phyloP scores from a whole-genome alignment of 1,140 invertebrate genomes.

The Drosophila tropicalis region DNA sequence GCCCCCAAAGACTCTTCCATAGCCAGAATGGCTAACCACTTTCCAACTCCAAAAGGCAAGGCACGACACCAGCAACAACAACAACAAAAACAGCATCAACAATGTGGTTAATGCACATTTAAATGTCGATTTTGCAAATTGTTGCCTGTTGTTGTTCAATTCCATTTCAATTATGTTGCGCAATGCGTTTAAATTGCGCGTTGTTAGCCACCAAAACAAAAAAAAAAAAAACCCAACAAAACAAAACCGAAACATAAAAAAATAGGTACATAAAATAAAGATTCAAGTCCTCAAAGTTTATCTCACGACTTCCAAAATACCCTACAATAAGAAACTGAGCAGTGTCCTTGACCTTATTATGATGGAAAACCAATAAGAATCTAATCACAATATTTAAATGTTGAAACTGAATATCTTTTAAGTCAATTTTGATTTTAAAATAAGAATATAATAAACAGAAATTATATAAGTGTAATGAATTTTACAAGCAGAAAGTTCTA shows the following conservation, averaged over 20 bases:
- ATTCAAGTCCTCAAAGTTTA: not conserved
- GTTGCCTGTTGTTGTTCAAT: slow-evolving; percentile 62
- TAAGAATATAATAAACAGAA: too few relatives aligned
- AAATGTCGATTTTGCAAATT: slow-evolving; percentile 80
- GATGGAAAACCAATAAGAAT: too few relatives aligned
- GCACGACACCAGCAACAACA: slow-evolving; percentile 1
- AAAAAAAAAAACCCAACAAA: not conserved
- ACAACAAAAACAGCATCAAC: slow-evolving; percentile 35
- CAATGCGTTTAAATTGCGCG: slow-evolving; percentile 78
- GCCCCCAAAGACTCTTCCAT: slow-evolving; percentile 6
- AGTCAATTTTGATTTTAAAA: too few relatives aligned
- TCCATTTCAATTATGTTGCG: slow-evolving; percentile 77
- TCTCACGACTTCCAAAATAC: not conserved
- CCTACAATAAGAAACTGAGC: not conserved
- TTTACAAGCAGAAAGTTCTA: too few relatives aligned
- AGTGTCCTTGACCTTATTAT: too few relatives aligned
- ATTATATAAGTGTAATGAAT: too few relatives aligned
- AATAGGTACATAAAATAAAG: not conserved
- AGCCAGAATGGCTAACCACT: slow-evolving; percentile 38
- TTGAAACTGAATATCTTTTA: too few relatives aligned
- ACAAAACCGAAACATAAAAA: not conserved
- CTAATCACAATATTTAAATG: too few relatives aligned
- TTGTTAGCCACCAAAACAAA: slow-evolving; percentile 32
- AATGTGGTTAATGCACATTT: slow-evolving; percentile 66
- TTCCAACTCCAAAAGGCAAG: not conserved